Conservation (phyloP, 2,888 invertebrate genomes). For the Calameuta idolon region DNA sequence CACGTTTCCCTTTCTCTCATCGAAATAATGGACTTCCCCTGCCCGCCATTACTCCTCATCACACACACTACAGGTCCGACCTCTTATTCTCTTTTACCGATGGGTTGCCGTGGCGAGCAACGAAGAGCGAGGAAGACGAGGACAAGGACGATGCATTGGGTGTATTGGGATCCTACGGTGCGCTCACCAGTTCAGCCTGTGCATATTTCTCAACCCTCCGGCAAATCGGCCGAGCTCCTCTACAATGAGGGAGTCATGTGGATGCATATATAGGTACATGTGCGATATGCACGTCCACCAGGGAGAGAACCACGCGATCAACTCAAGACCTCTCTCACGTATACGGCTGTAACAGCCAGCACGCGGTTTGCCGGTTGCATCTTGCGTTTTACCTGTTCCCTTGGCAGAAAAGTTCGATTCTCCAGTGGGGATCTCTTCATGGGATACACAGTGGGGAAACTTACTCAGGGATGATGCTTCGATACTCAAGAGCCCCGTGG, state of each 20-base stretch:
- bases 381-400: conserved; percentile 4
- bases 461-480: background rate
- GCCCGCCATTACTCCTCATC: background rate
- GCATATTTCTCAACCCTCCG: conserved; percentile 10
- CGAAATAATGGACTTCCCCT: conserved; percentile 9
- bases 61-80: background rate
- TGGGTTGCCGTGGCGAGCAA: background rate
- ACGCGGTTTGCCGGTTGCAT: conserved; percentile 7
- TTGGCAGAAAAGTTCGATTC: conserved; percentile 2
- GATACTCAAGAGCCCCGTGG: background rate
- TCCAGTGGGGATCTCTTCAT: background rate
- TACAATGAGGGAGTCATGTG: background rate
- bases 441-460: background rate
- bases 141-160: background rate
- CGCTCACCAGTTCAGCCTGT: background rate
- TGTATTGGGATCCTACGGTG: background rate
- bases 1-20: background rate
- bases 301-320: background rate
- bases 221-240: background rate
- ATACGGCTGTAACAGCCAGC: background rate
- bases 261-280: background rate
- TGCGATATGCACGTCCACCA: conserved; percentile 2
- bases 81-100: background rate
- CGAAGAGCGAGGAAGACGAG: background rate
- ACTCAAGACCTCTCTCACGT: conserved; percentile 1